phyloP scores from a whole-genome alignment of 1,140 invertebrate genomes.

The Ctenoplectra terminalis region DNA sequence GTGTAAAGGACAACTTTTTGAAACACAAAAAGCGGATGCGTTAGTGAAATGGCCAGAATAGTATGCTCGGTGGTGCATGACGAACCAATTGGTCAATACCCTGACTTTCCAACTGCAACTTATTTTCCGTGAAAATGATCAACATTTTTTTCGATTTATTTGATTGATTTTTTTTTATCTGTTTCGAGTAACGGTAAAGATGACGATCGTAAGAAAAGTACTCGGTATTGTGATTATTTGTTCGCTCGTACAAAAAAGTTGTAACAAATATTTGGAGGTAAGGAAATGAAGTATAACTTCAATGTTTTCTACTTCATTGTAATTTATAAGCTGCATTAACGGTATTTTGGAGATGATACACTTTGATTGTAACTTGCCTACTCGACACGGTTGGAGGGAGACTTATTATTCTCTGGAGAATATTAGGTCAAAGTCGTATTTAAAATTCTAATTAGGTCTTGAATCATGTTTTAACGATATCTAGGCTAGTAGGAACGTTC shows the following conservation, averaged over 20 bases:
- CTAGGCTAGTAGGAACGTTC: constrained; percentile 26
- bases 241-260: constrained; percentile 11
- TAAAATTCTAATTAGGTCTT: constrained; percentile 57
- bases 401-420: constrained; percentile 56
- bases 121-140: constrained; percentile 41
- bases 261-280: constrained; percentile 75
- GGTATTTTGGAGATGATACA: constrained; percentile 66
- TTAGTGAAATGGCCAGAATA: constrained; percentile 22
- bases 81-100: constrained; percentile 22
- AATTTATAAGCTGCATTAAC: constrained; percentile 51
- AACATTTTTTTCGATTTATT: background rate
- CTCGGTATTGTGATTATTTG: constrained; percentile 40
- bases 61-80: constrained; percentile 33
- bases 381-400: constrained; percentile 55
- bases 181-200: background rate
- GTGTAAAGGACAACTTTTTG: background rate
- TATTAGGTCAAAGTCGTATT: constrained; percentile 40
- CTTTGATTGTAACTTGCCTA: constrained; percentile 57
- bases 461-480: constrained; percentile 19
- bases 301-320: background rate
- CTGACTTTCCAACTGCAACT: constrained; percentile 45
- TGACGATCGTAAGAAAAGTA: constrained; percentile 3
- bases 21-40: background rate
- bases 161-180: background rate
- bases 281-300: constrained; percentile 12